These are phyloP conservation scores for Vespertilio murinus DNA, from an alignment of 2,797 vertebrate species.

Conservation along the genomic window DNA sequence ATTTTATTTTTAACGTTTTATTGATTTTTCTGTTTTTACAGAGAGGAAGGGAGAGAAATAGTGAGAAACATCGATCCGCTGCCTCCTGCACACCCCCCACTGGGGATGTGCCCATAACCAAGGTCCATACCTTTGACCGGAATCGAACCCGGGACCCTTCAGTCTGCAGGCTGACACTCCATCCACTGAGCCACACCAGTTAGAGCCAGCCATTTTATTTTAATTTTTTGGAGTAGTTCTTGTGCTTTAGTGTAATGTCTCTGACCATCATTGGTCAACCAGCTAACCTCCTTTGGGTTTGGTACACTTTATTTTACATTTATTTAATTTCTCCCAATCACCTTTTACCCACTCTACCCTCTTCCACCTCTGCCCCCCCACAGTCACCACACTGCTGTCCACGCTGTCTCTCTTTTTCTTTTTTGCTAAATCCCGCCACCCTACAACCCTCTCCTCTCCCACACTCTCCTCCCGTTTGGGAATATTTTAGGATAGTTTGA, in stretches of 20 bases:
- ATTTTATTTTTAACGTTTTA: not conserved
- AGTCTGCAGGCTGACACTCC: too few relatives aligned
- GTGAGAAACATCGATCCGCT: too few relatives aligned
- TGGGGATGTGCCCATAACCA: too few relatives aligned
- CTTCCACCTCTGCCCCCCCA: not conserved
- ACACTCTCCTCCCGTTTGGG: not conserved
- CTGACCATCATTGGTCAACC: not conserved
- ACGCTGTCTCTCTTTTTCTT: not conserved
- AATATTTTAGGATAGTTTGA: slow-evolving; percentile 2
- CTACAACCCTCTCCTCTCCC: too few relatives aligned
- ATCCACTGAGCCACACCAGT: too few relatives aligned
- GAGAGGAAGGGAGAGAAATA: too few relatives aligned
- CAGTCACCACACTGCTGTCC: not conserved
- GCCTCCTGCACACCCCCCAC: too few relatives aligned
- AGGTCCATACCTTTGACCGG: too few relatives aligned
- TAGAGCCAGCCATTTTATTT: not conserved
- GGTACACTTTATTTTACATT: not conserved
- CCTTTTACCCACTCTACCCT: not conserved
- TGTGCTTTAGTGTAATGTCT: not conserved
- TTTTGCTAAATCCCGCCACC: not conserved
- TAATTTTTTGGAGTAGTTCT: slow-evolving; percentile 27
- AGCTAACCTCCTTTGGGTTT: not conserved
- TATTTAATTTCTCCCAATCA: not conserved
- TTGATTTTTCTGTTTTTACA: too few relatives aligned
- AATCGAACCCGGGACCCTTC: too few relatives aligned